Evolutionary conservation across 2,888 invertebrate species (phyloP), one percentile per base, ranked within the genome.

Genomic region (Drosophila subquinaria): DNA sequence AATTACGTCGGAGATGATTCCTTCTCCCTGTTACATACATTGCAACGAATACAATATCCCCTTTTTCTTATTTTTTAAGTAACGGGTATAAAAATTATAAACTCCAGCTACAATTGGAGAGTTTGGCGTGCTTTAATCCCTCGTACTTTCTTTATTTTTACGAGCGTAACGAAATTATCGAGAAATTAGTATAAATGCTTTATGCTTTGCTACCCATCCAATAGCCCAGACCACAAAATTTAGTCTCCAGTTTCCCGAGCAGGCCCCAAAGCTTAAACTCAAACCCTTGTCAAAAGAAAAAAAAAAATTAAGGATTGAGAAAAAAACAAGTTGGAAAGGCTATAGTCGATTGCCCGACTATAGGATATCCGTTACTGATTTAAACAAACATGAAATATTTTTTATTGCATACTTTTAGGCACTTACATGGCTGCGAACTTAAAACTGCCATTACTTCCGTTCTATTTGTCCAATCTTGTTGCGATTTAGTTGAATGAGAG

Each of bases 101-200:
- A 20, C 55, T 51, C 23, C 38, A 15, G 33, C 15, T 42, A 33
- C 51, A 30, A 17, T 35, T 63, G 30, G 30, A 40, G n/a, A n/a
- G 20, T 35, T 10, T 10, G 38, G 43, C 51, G 38, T 38, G 20
- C 56, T 61, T 59, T 40, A 23, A 23, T 59, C 52, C 50, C 63
- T 50, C 61, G 30, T 20, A 27, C 55, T 45, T 60, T 52, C 36
- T 17, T 35, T 50, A 38, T 62, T 71, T 72, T 83, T 80, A 83
- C 69, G 78, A 80, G 50, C 75, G 55, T 73, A 82, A 80, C 82
- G 69, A 84, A 87, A 84, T 84, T 84, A 87, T 84, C 82, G 83
- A 73, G 78, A 87, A 84, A 84, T 87, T 87, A 84, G 78, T 84
- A 84, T 84, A 87, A 84, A 84, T 87, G 85, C 82, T 80, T 78